Evolutionary conservation across 1,140 invertebrate species (phyloP).

Genomic region (Polypedilum pembai): DNA sequence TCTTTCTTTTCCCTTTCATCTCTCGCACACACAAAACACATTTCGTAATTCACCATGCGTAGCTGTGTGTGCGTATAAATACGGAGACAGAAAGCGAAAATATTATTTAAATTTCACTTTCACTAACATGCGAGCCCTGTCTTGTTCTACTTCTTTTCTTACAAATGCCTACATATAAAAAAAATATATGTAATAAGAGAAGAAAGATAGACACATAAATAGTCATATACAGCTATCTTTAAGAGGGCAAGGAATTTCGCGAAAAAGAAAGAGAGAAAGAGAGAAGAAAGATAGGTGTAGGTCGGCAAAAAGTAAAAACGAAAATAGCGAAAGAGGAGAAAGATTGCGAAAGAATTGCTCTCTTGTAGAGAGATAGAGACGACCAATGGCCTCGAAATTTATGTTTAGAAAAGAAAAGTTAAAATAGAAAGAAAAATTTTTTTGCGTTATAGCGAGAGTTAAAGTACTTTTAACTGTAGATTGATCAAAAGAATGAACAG

Average conservation of each 20-base stretch:
- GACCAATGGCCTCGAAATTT: not conserved
- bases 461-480: slow-evolving; percentile 4
- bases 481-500: not conserved
- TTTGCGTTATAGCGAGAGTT: not conserved
- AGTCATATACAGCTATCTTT: too few relatives aligned
- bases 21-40: not conserved
- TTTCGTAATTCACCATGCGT: not conserved
- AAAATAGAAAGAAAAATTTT: not conserved
- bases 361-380: too few relatives aligned
- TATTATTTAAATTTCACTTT: not conserved
- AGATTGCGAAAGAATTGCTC: too few relatives aligned
- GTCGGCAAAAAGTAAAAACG: not conserved
- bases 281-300: not conserved
- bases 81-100: not conserved
- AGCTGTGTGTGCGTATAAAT: not conserved
- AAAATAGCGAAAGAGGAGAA: not conserved
- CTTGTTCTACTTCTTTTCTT: not conserved
- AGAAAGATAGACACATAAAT: not conserved
- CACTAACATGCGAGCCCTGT: not conserved
- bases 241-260: too few relatives aligned
- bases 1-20: too few relatives aligned
- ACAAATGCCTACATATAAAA: not conserved
- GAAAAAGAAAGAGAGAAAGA: too few relatives aligned
- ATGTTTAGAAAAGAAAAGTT: slow-evolving; percentile 5
- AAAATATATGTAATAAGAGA: not conserved